Evolutionary conservation across 2,888 invertebrate genomes (phyloP).

Genomic region (Embidobia sp.): DNA sequence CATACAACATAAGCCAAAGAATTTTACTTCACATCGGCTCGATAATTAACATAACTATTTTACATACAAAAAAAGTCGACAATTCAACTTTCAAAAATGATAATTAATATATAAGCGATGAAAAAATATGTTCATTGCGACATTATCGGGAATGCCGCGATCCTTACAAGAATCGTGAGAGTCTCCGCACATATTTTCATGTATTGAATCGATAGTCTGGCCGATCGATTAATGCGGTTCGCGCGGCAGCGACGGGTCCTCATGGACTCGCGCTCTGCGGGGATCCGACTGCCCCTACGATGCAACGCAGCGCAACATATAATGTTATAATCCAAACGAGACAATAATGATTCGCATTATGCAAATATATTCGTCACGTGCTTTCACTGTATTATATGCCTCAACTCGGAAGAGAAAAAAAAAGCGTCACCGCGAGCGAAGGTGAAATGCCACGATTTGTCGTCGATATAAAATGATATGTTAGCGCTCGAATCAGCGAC

Average conservation of each 20-base stretch:
- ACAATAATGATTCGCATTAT: conserved; percentile 63
- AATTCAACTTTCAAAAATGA: conserved; percentile 34
- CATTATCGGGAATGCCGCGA: conserved; percentile 19
- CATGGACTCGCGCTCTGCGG: conserved; percentile 60
- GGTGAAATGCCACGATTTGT: conserved; percentile 49
- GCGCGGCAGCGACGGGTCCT: conserved; percentile 54
- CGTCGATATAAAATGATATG: conserved; percentile 32
- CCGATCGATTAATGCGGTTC: conserved; percentile 62
- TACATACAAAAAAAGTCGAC: conserved; percentile 24
- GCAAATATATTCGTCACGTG: conserved; percentile 59
- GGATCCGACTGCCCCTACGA: conserved; percentile 60
- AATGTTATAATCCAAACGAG: conserved; percentile 47
- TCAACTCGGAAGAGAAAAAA: conserved; percentile 44
- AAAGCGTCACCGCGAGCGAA: conserved; percentile 29
- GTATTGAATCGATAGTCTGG: conserved; percentile 39
- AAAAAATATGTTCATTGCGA: conserved; percentile 36
- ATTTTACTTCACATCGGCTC: conserved; percentile 10
- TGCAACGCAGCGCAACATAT: conserved; percentile 40
- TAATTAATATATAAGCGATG: conserved; percentile 32
- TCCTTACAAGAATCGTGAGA: conserved; percentile 52
- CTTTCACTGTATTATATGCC: conserved; percentile 46
- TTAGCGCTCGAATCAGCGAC: conserved; percentile 29
- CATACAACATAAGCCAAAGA: conserved; percentile 15
- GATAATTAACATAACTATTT: conserved; percentile 29
- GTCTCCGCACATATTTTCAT: conserved; percentile 38